Evolutionary conservation across 2,888 invertebrate species (phyloP).

Genomic region (Rutpela maculata): DNA sequence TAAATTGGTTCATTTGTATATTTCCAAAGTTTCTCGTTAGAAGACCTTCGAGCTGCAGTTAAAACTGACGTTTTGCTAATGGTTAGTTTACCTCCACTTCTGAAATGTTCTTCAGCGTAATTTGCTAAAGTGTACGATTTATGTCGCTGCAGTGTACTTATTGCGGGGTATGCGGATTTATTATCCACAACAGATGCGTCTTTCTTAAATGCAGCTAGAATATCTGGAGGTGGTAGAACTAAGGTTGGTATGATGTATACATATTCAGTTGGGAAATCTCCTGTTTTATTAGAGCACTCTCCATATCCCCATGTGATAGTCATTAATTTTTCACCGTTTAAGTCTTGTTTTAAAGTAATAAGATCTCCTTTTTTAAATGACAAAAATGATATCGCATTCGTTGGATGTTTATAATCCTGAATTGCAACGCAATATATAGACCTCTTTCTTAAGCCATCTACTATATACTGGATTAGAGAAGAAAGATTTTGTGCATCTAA

Average conservation of each 20-base stretch:
- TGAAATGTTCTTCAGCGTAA: slow-evolving; percentile 89
- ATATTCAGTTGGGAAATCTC: slow-evolving; percentile 90
- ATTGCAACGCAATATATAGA: slow-evolving; percentile 90
- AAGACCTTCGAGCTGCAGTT: slow-evolving; percentile 80
- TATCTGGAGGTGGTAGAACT: slow-evolving; percentile 81
- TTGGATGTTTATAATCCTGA: slow-evolving; percentile 74
- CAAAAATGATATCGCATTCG: slow-evolving; percentile 77
- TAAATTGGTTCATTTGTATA: slow-evolving; percentile 88
- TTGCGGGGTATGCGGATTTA: slow-evolving; percentile 57
- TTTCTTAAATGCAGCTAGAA: slow-evolving; percentile 81
- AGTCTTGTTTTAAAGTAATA: slow-evolving; percentile 85
- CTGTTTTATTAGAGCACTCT: slow-evolving; percentile 81
- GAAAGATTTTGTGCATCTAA: slow-evolving; percentile 91
- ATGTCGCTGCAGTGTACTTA: slow-evolving; percentile 79
- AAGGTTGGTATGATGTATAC: slow-evolving; percentile 92
- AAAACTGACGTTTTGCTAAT: slow-evolving; percentile 80
- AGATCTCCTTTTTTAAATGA: slow-evolving; percentile 84
- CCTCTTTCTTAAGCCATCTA: slow-evolving; percentile 90
- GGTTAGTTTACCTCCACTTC: slow-evolving; percentile 74
- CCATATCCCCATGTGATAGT: slow-evolving; percentile 85
- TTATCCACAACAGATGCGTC: slow-evolving; percentile 71
- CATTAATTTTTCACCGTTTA: slow-evolving; percentile 85
- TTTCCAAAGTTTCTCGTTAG: slow-evolving; percentile 87
- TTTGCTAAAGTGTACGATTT: slow-evolving; percentile 89
- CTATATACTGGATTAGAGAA: slow-evolving; percentile 87